Base-by-base conservation (phyloP, 2,113 vertebrate genomes). In the Lates calcarifer region DNA sequence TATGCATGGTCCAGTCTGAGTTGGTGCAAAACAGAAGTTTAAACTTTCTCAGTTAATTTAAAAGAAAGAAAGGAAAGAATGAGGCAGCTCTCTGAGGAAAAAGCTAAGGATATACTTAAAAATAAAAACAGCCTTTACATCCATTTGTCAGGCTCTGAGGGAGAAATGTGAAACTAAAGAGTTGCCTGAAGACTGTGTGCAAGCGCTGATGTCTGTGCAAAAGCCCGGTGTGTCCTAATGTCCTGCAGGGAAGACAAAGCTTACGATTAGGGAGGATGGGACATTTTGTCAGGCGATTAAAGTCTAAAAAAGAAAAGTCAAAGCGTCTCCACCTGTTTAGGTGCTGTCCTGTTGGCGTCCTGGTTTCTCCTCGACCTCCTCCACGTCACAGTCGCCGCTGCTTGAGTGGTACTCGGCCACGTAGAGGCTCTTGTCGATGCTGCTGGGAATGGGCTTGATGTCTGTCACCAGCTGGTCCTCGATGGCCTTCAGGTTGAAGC, bases 391-490 rank as follows among this genome's bases (percentile, higher is more conserved):
- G 77, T 92, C 91, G 0, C 75, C 81, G 17, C 79, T 68, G 78
- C 60, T 14, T 0, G 87, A 82, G 86, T 94, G 93, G 88, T 70
- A 94, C 86, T 95, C 94, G 0, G 94, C 93, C 89, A 95, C 94
- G 17, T 95, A 95, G 26, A 95, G 93, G 63, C 93, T 94, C 88
- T 94, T 95, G 79, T 95, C 94, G 62, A 95, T 95, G 91, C 88
- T 92, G 91, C 93, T 71, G 26, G 94, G 94, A 29, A 95, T 95
- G 83, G 94, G 94, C 79, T 95, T 95, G 83, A 95, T 95, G 89
- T 95, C 94, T 1, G 94, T 95, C 43, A 94, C 91, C 90, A 95
- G 89, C 90, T 95, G 94, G 74, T 95, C 94, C 28, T 95, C 93
- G 15, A 93, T 94, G 88, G 91, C 66, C 93, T 95, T 95, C 83